Evolutionary conservation across 2,113 vertebrate species (phyloP), one percentile per base, ranked within the genome.

Genomic region (Puffinus mauretanicus): DNA sequence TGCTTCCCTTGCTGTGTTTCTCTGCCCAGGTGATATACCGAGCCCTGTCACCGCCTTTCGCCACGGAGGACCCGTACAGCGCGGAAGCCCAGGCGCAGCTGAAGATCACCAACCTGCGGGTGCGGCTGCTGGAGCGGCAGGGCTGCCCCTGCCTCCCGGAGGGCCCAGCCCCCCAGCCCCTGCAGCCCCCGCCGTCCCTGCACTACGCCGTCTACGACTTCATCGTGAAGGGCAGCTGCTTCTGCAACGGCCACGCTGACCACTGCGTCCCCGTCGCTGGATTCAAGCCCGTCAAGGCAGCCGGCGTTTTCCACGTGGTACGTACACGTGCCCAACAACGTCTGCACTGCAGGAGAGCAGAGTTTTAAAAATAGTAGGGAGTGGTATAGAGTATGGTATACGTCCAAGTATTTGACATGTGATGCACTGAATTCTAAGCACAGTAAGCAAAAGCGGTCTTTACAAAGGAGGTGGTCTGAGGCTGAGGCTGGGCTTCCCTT

Each of bases 141-240:
- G n/a, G 95, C 80, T 99, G 99, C 77, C 99, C 98, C 38, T 99
- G 99, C 91, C 97, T 98, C 9, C 57, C 57, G 27, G 95, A 92
- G 97, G 96, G 72, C 51, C 65, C 8, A 29, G 97, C 69, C 40
- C 94, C 20, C 71, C 93, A 3, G 12, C 86, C 11, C 27, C 51
- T 7, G 0, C 91, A 92, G 61, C 97, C 97, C 27, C 97, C 96
- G 0, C 97, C 96, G 1, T 77, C 98, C 24, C 98, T 93, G 25
- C 99, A 99, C 97, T 99, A 99, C 0, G 99, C 99, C 24, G 78
- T 99, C 97, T 99, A 99, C 3, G 99, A 99, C 97, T 98, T 99
- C 95, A 99, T 99, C 9, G 98, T 99, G 91, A 99, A 99, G 97
- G 99, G 99, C 88, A 99, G 99, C 98, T 99, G 99, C 97, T 99